phyloP scores from a whole-genome alignment of 1,140 invertebrate genomes.

The Portunus trituberculatus region DNA sequence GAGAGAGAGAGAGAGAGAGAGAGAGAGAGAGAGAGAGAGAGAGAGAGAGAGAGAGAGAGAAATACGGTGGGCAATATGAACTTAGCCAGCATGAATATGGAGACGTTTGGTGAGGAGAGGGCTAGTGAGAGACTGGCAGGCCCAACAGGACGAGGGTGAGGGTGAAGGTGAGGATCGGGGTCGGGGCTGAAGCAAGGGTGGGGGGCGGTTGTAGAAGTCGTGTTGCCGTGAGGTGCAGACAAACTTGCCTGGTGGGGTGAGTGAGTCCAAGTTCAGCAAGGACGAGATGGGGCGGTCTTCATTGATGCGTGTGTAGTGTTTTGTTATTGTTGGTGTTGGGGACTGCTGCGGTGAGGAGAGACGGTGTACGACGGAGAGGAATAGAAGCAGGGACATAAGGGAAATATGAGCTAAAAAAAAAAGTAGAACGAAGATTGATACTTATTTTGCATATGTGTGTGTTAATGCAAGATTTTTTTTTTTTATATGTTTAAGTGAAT shows the following conservation, averaged over 20 bases:
- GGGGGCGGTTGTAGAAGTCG: not conserved
- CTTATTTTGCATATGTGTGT: too few relatives aligned
- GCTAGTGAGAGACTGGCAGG: not conserved
- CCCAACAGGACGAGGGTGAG: too few relatives aligned
- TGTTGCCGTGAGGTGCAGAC: not conserved
- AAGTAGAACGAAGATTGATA: not conserved
- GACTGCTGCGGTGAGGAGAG: not conserved
- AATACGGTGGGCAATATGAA: not conserved
- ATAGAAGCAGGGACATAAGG: not conserved
- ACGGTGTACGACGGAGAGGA: not conserved
- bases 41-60: too few relatives aligned
- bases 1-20: too few relatives aligned
- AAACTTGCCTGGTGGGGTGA: not conserved
- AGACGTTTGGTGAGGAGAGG: not conserved
- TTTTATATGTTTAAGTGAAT: too few relatives aligned
- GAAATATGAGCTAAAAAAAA: too few relatives aligned
- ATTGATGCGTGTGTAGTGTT: not conserved
- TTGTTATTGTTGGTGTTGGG: not conserved
- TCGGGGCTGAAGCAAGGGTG: not conserved
- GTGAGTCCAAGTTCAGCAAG: not conserved
- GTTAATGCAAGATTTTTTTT: too few relatives aligned
- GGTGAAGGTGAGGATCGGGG: too few relatives aligned
- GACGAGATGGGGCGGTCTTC: not conserved
- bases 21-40: too few relatives aligned
- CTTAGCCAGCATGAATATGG: not conserved